These are phyloP conservation scores for Rapana venosa DNA, from an alignment of 2,888 invertebrate genomes.

Conservation along the genomic window DNA sequence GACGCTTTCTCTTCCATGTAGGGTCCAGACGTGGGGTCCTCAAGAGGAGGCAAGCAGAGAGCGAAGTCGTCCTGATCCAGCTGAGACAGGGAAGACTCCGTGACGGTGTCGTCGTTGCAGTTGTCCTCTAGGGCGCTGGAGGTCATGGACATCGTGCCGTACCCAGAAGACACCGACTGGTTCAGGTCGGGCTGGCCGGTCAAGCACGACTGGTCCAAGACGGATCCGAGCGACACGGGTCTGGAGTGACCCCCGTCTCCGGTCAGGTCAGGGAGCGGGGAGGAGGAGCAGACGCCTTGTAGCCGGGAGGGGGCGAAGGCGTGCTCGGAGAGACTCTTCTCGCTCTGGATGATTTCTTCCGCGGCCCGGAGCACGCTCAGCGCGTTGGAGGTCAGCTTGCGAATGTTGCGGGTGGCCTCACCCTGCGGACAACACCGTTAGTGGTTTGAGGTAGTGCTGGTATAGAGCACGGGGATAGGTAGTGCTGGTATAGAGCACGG, in stretches of 20 bases:
- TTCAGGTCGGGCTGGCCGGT: slow-evolving; percentile 1
- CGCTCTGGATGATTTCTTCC: slow-evolving; percentile 58
- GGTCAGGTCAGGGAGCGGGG: neutral
- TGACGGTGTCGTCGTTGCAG: neutral
- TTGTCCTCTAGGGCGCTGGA: neutral
- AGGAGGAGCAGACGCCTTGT: neutral
- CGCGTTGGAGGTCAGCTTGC: slow-evolving; percentile 64
- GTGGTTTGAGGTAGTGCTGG: neutral
- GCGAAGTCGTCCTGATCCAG: slow-evolving; percentile 9
- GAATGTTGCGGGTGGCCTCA: slow-evolving; percentile 51
- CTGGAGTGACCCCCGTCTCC: neutral
- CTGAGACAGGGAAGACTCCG: neutral
- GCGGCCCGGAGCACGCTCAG: slow-evolving; percentile 64
- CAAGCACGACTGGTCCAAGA: neutral
- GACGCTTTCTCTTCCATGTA: slow-evolving; percentile 8
- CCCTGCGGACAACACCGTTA: neutral
- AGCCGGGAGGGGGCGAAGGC: neutral
- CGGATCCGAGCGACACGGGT: neutral
- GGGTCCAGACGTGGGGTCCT: neutral
- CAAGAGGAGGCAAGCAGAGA: slow-evolving; percentile 6
- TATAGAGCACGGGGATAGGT: neutral
- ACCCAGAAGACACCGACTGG: slow-evolving; percentile 26
- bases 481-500: neutral
- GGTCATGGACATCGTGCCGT: slow-evolving; percentile 16
- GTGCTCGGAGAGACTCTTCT: slow-evolving; percentile 41